A percentile compares a stretch with the other conserved stretches of the same genome.
Evolutionary conservation across 2,113 vertebrate species (phyloP).

Genomic region (Brachyhypopomus occidentalis): DNA sequence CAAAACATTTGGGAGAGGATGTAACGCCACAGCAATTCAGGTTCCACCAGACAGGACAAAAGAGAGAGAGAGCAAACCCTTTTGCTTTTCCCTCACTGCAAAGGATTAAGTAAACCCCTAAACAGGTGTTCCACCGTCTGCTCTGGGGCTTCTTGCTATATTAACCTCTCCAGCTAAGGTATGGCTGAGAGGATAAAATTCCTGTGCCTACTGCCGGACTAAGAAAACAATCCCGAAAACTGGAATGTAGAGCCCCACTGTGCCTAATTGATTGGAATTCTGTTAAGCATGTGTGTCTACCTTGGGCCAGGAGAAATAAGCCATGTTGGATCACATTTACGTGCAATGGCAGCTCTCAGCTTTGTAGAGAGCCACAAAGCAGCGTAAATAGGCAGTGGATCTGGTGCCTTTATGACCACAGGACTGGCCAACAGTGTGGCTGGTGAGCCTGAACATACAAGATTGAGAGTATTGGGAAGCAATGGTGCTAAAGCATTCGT

Average conservation of each 20-base stretch:
- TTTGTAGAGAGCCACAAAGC: slow-evolving; percentile 38
- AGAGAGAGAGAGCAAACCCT: background rate
- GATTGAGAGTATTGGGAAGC: background rate
- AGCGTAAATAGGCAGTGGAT: background rate
- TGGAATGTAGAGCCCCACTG: slow-evolving; percentile 66
- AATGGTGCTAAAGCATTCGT: background rate
- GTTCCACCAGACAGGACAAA: background rate
- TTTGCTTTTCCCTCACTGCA: slow-evolving; percentile 37
- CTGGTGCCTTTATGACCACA: background rate
- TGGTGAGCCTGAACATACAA: background rate
- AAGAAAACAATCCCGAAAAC: slow-evolving; percentile 59
- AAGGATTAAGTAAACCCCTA: slow-evolving; percentile 41
- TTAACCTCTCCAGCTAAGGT: slow-evolving; percentile 49
- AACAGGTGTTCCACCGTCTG: slow-evolving; percentile 52
- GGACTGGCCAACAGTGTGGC: background rate
- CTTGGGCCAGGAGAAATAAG: slow-evolving; percentile 41
- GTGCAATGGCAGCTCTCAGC: slow-evolving; percentile 23
- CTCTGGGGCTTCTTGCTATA: slow-evolving; percentile 51
- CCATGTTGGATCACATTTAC: slow-evolving; percentile 47
- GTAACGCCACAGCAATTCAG: slow-evolving; percentile 22
- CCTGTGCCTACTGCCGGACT: slow-evolving; percentile 51
- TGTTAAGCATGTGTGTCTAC: slow-evolving; percentile 54
- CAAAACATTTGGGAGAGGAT: slow-evolving; percentile 24
- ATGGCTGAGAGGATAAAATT: slow-evolving; percentile 49
- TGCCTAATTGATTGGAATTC: slow-evolving; percentile 68